A percentile compares a stretch with the other conserved stretches of the same genome.
Evolutionary conservation across 1,140 invertebrate genomes (phyloP).

Genomic region (Psix sp.): DNA sequence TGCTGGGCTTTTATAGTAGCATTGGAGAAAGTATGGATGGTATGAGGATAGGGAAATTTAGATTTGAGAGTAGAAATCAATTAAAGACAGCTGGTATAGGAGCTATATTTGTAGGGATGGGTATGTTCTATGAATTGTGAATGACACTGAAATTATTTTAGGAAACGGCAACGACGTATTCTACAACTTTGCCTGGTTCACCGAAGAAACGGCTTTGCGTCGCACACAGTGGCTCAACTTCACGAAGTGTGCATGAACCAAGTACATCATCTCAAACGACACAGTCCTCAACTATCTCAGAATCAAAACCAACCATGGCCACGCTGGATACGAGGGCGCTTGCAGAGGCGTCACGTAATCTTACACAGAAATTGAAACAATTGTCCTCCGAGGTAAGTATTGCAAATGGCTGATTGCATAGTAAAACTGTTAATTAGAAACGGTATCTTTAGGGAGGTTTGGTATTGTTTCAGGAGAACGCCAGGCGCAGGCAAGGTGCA

Average conservation of each 20-base stretch:
- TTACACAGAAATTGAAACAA: slow-evolving; percentile 93
- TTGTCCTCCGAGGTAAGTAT: slow-evolving; percentile 90
- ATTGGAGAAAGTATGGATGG: too few species aligned
- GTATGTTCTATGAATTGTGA: too few species aligned
- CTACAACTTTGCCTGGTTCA: slow-evolving; percentile 36
- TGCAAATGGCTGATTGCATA: too few species aligned
- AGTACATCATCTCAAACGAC: slow-evolving; percentile 31
- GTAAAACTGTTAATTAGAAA: too few species aligned
- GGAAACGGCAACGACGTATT: slow-evolving; percentile 24
- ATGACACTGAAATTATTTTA: background rate
- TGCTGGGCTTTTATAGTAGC: too few species aligned
- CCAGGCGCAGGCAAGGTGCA: slow-evolving; percentile 82
- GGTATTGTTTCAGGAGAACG: slow-evolving; percentile 67
- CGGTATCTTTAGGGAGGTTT: too few species aligned
- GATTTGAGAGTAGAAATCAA: too few species aligned
- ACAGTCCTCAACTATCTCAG: slow-evolving; percentile 71
- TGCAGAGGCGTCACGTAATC: slow-evolving; percentile 91
- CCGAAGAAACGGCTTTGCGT: slow-evolving; percentile 69
- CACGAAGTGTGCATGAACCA: slow-evolving; percentile 48
- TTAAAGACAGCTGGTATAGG: too few species aligned
- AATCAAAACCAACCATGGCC: slow-evolving; percentile 77
- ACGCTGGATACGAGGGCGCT: slow-evolving; percentile 85
- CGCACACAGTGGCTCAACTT: slow-evolving; percentile 56
- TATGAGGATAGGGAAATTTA: too few species aligned
- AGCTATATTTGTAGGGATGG: too few species aligned